Evolutionary conservation across 2,797 vertebrate species (phyloP), one percentile per base, ranked within the genome.

Genomic region (Cyprinella venusta): DNA sequence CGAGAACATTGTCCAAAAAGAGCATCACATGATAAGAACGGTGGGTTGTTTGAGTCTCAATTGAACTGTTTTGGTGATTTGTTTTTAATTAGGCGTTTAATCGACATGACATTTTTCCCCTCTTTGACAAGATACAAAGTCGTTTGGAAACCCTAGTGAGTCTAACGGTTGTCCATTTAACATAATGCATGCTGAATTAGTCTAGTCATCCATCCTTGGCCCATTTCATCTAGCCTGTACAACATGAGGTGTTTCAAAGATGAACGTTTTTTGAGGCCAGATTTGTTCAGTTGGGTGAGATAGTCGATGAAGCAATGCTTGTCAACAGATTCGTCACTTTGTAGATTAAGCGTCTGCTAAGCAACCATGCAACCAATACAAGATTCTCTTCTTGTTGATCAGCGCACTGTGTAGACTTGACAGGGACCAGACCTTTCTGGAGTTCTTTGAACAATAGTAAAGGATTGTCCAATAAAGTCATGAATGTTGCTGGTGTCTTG

Each of bases 31-130:
- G 52, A 72, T 33, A n/a, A 80, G 63, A 68, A 69, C 30, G 5
- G 79, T 59, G 75, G 61, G 67, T 67, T 21, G 50, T 75, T 78
- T 12, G 70, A 68, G 82, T 65, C 67, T 74, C 79, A 63, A 80
- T 78, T 82, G 78, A 61, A 21, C 82, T 80, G 30, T 78, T 59
- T 30, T 71, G 52, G 45, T 81, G 68, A 83, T 84, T 69, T 42
- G 65, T 64, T 80, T 88, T 87, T 84, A 86, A 88, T 88, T 82
- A 82, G 86, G 76, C 76, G 21, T 85, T 84, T 76, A 76, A 76
- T 84, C 75, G 45, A 72, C 83, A 77, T 81, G 83, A 80, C 74
- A 42, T 70, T 36, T 84, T 71, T 33, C 18, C 1, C 50, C 8
- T 70, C 24, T 74, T 56, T 75, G 76, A 83, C 40, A 56, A 77